Conservation (phyloP, 2,113 vertebrate genomes). For the Pygoscelis adeliae region DNA sequence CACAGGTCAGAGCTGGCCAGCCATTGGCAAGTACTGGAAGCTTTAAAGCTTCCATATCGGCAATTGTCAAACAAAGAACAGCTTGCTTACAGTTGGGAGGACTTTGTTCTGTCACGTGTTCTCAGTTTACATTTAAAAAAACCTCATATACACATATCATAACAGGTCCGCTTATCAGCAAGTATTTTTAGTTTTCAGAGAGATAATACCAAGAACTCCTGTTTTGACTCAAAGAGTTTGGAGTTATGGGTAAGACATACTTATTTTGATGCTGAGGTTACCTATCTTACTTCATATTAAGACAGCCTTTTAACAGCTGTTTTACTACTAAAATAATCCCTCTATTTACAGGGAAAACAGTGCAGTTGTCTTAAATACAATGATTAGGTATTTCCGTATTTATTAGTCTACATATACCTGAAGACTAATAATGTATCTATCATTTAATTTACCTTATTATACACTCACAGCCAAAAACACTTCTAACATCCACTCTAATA, state of each 20-base stretch:
- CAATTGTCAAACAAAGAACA: neutral
- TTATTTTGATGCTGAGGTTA: neutral
- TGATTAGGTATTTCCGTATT: neutral
- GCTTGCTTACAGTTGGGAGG: neutral
- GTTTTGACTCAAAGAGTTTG: neutral
- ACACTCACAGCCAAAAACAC: neutral
- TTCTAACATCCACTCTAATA: neutral
- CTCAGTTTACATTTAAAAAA: neutral
- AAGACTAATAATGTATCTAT: neutral
- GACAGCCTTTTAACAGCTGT: neutral
- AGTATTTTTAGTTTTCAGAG: neutral
- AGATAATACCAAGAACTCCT: neutral
- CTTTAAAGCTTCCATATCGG: neutral
- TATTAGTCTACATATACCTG: neutral
- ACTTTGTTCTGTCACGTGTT: neutral
- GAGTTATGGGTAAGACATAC: neutral
- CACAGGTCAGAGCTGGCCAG: neutral
- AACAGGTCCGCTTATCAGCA: neutral
- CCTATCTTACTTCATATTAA: neutral
- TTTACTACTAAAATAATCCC: neutral
- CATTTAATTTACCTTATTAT: slow-evolving; percentile 1
- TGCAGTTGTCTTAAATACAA: neutral
- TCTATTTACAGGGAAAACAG: neutral
- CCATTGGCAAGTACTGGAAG: neutral
- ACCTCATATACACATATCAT: neutral